These are phyloP conservation scores for Hoplias malabaricus DNA, from an alignment of 2,113 vertebrate species.

Conservation along the genomic window DNA sequence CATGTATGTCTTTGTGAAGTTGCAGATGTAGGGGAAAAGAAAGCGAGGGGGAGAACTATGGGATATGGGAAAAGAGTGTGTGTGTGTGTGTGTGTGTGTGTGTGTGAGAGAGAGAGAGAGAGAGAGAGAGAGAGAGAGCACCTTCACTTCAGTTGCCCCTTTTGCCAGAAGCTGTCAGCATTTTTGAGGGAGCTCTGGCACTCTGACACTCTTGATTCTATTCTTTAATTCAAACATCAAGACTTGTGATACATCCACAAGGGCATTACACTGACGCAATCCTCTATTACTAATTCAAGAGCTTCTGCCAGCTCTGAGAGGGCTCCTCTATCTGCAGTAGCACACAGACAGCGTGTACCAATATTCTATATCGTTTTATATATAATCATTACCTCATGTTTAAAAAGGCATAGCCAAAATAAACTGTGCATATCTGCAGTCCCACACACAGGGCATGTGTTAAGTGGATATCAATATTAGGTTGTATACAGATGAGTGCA, in stretches of 20 bases:
- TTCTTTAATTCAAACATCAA: slow-evolving; percentile 17
- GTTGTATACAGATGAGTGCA: too few species aligned
- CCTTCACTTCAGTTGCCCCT: neutral
- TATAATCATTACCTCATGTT: too few species aligned
- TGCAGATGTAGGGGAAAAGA: neutral
- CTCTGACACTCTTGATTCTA: neutral
- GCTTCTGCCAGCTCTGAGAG: neutral
- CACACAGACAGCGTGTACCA: neutral
- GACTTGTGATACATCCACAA: slow-evolving; percentile 7
- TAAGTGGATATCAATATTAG: too few species aligned
- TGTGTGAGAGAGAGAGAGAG: neutral
- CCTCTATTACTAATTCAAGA: slow-evolving; percentile 5
- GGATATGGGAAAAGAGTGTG: neutral
- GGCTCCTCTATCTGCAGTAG: neutral
- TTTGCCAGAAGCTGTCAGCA: slow-evolving; percentile 3
- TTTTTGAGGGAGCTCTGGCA: neutral
- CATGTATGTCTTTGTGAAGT: neutral
- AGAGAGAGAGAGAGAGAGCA: neutral
- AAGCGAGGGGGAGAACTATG: neutral
- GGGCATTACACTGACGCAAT: neutral
- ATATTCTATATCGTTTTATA: neutral
- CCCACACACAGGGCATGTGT: too few species aligned
- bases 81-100: neutral
- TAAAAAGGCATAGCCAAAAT: too few species aligned
- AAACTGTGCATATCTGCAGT: too few species aligned